Base-by-base conservation (phyloP, 2,888 invertebrate genomes). In the Harpagoxenus sublaevis region DNA sequence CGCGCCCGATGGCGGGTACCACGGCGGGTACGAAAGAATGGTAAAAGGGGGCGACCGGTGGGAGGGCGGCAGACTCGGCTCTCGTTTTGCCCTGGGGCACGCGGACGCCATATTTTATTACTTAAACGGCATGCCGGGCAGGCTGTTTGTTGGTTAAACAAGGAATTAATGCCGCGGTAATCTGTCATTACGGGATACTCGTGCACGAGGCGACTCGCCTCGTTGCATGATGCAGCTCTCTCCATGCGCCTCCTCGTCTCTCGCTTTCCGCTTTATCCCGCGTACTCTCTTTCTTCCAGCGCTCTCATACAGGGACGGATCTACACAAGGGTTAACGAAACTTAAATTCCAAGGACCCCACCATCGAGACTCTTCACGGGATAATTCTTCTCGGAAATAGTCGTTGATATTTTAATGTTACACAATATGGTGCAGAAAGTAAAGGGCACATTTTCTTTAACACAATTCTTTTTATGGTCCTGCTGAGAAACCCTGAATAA, bases 101-200 rank as follows among this genome's bases (percentile, higher is more conserved):
- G 77, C 70, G 77, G 88, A 87, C 91, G 93, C 92, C 93, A 93
- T 93, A 92, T 92, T 93, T 93, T 93, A 93, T 93, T 92, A 91
- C 93, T 92, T 92, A 92, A 93, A 92, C 92, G 92, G 89, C 90
- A 92, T 91, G 91, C 92, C 89, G 89, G 86, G 89, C 87, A 91
- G 92, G 92, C 92, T 91, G 91, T 92, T 92, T 92, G 93, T 93
- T 92, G 93, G 93, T 92, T 93, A 92, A 92, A 93, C 93, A 93
- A 92, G 92, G 92, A 92, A 93, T 93, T 93, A 93, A 92, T 93
- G 92, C 92, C 90, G 84, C 87, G 90, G 91, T 90, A 91, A 93
- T 93, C 93, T 92, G 92, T 93, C 93, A 92, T 93, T 93, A 93
- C 88, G 91, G 91, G 92, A 90, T 90, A 87, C 91, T 92, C 89